These are phyloP conservation scores for Zeus faber DNA, from an alignment of 2,113 vertebrate species.

Conservation along the genomic window DNA sequence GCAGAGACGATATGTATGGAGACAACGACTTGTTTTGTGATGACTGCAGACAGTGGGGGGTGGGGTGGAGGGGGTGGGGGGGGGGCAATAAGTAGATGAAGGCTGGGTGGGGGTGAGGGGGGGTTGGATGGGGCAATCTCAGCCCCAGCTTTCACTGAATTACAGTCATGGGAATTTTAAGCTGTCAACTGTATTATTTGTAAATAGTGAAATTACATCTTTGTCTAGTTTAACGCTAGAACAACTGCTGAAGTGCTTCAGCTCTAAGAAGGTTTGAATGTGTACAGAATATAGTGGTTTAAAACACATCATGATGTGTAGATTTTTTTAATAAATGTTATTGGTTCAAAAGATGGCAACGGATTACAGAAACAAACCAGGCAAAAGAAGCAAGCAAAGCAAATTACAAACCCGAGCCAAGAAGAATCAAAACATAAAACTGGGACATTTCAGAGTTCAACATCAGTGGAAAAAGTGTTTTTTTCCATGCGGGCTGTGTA, in stretches of 20 bases:
- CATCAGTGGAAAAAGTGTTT: background rate
- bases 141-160: conserved; percentile 28
- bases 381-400: too few relatives aligned
- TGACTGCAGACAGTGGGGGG: conserved; percentile 65
- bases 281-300: too few relatives aligned
- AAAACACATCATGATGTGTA: too few relatives aligned
- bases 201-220: too few relatives aligned
- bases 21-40: conserved; percentile 71
- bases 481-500: conserved; percentile 17
- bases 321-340: too few relatives aligned
- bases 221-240: too few relatives aligned
- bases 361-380: too few relatives aligned
- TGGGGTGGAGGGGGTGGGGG: conserved; percentile 11
- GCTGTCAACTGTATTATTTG: too few relatives aligned
- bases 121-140: conserved; percentile 31
- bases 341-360: too few relatives aligned
- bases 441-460: background rate
- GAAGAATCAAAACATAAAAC: background rate
- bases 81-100: conserved; percentile 40
- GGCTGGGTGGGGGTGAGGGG: conserved; percentile 27
- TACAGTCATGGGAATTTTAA: background rate
- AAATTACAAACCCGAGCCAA: background rate
- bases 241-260: too few relatives aligned
- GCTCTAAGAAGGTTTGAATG: too few relatives aligned
- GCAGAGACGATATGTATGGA: conserved; percentile 71